Evolutionary conservation across 2,888 invertebrate species (phyloP), one percentile per base, ranked within the genome.

Genomic region (Nezara viridula): DNA sequence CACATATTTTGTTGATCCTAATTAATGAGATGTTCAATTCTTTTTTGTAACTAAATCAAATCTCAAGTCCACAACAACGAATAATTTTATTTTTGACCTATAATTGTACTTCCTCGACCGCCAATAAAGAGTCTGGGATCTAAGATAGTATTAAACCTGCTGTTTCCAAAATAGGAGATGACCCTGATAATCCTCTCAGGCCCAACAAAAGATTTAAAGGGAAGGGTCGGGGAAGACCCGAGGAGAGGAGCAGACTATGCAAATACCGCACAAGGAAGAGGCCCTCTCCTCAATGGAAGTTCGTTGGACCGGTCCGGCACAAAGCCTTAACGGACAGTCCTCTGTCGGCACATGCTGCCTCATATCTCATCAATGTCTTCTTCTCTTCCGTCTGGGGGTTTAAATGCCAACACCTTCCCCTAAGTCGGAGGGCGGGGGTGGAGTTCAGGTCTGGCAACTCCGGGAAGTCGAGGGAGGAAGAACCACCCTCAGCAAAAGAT

Each of bases 371-470:
- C 81, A 81, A 81, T 81, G 81, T 81, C 81, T 81, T 47, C 44
- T 81, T 81, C 81, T 44, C 81, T 81, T 81, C 81, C 81, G 81
- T n/a, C 44, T 81, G 81, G 44, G 37, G 81, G n/a, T 81, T 81
- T 81, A 81, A 81, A 81, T 44, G n/a, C 44, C 81, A 44, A 4
- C 44, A 40, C 37, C 77, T 40, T 55, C 77, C 40, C 32, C 77
- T 7, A 24, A 40, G 40, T 40, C 40, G 10, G 7, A 37, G 40
- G 40, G 81, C 81, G 44, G 81, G 81, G 66, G 66, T 37, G 66
- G 66, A 37, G 32, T 37, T 73, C 66, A 37, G 32, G 66, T 73
- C 14, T 5, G 12, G 60, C 27, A 60, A 14, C 60, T 60, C 19
- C 32, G 66, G 66, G 37, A 37, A 73, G 66, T 37, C 19, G 12